These are phyloP conservation scores for Phrynocephalus versicolor DNA, from an alignment of 2,113 vertebrate species.

Conservation along the genomic window DNA sequence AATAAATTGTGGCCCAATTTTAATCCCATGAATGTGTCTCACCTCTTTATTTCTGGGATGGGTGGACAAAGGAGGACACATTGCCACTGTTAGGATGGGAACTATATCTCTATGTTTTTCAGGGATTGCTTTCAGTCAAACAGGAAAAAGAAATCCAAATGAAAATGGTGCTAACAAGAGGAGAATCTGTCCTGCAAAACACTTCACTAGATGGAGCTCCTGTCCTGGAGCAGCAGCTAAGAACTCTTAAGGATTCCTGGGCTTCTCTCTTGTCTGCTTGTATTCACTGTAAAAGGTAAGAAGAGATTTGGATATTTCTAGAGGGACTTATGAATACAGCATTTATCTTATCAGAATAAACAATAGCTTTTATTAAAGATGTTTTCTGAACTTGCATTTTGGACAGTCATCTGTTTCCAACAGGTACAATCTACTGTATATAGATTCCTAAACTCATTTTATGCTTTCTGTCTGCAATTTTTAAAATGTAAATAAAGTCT, in stretches of 20 bases:
- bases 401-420: neutral
- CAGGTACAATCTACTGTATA: neutral
- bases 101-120: neutral
- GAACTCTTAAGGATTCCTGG: constrained; percentile 91
- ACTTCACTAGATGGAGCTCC: constrained; percentile 89
- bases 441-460: neutral
- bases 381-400: neutral
- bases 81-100: neutral
- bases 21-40: too few relatives aligned
- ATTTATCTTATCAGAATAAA: neutral
- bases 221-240: constrained; percentile 87
- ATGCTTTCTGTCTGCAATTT: neutral
- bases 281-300: constrained; percentile 95
- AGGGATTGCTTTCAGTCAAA: constrained; percentile 87
- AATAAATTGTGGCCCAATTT: too few relatives aligned
- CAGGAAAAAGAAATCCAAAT: constrained; percentile 96
- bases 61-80: neutral
- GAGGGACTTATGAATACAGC: neutral
- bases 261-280: constrained; percentile 86
- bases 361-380: neutral
- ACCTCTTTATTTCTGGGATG: too few relatives aligned
- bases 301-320: neutral
- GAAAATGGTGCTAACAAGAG: constrained; percentile 90
- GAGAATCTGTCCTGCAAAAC: constrained; percentile 92
- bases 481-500: too few relatives aligned